Evolutionary conservation across 2,888 invertebrate genomes (phyloP), one percentile per base, ranked within the genome.

Genomic region (Thera britannica): DNA sequence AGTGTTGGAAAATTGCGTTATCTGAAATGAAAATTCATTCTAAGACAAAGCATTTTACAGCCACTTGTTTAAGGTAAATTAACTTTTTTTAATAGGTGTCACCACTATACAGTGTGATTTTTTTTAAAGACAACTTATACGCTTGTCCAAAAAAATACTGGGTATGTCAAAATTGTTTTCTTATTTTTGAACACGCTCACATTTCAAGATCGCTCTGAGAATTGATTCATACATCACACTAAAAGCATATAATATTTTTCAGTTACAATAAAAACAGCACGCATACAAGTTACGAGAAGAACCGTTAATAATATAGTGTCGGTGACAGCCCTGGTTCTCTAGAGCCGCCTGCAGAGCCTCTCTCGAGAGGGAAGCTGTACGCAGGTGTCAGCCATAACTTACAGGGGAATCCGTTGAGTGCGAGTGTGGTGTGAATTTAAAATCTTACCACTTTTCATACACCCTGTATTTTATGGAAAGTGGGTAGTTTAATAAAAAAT

Each of bases 301-400:
- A 75, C 83, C 83, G 84, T 88, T 86, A 85, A 88, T 88, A 87
- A 85, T 77, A 75, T 72, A 77, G 80, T 88, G 86, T 83, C 85
- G 79, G 70, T 72, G 79, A 81, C 87, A 86, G 78, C 77, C 57
- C 60, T 46, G 54, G 55, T 61, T 54, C 64, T 65, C 68, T 51
- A 51, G 57, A 61, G 66, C 52, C 35, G 11, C 35, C 67, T 58
- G 57, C 51, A 51, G 38, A 57, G 64, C 41, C 76, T 55, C 58
- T 58, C 64, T 48, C 54, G 66, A 67, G 72, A 76, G 77, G 79
- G 81, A 85, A 82, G 82, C 77, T 75, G 77, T 75, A 77, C 81
- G 84, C 88, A 88, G 89, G 89, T 88, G 87, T 80, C 76, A 71
- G 72, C 75, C 65, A 83, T 87, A 87, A 85, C 86, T 87, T 84